These are phyloP conservation scores for Notodonta dromedarius DNA, from an alignment of 2,888 invertebrate species.

Conservation along the genomic window DNA sequence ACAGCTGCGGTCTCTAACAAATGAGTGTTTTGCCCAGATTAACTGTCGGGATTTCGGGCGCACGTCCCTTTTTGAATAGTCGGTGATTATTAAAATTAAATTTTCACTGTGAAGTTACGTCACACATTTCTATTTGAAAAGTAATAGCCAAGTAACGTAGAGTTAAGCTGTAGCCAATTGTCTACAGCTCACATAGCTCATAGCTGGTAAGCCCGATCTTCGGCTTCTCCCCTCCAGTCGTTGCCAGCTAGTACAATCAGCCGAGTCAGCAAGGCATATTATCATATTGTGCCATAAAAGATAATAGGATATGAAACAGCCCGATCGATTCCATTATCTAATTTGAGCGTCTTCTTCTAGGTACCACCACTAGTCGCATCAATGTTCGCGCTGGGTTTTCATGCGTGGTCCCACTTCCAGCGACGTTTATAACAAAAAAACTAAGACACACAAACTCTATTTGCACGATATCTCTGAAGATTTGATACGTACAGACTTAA, in stretches of 20 bases:
- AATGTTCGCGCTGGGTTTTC: conserved; percentile 52
- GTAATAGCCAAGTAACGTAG: too few species aligned
- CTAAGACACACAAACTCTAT: too few species aligned
- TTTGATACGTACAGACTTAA: too few species aligned
- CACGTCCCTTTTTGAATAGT: conserved; percentile 19
- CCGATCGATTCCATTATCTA: conserved; percentile 61
- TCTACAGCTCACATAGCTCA: too few species aligned
- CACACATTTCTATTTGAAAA: too few species aligned
- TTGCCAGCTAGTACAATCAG: not conserved
- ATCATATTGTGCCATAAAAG: not conserved
- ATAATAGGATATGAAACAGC: conserved; percentile 9
- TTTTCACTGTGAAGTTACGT: conserved; percentile 21
- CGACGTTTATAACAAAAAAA: conserved; percentile 14
- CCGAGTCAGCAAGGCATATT: not conserved
- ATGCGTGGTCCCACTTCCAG: conserved; percentile 35
- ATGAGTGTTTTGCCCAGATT: conserved; percentile 52
- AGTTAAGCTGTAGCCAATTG: too few species aligned
- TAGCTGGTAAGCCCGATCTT: too few species aligned
- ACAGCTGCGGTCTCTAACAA: conserved; percentile 41
- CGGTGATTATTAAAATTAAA: conserved; percentile 27
- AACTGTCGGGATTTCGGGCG: conserved; percentile 24
- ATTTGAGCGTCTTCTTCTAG: conserved; percentile 66
- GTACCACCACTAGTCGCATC: conserved; percentile 58
- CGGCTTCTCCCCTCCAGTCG: too few species aligned
- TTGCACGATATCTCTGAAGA: too few species aligned